phyloP scores from a whole-genome alignment of 2,113 vertebrate species.

The Onychostruthus taczanowskii region DNA sequence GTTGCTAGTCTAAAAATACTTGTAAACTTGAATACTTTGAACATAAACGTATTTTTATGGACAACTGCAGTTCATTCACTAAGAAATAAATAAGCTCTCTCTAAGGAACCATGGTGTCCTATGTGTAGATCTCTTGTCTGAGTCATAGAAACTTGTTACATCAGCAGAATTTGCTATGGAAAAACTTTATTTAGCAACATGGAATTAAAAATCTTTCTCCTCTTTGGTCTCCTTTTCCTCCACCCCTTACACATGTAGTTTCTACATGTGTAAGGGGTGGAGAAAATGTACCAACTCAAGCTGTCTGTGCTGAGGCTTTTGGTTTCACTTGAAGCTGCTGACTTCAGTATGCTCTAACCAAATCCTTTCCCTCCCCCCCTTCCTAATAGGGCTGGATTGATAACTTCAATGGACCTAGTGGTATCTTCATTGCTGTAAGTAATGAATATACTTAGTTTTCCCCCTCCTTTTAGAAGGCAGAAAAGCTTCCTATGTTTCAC shows the following conservation, averaged over 20 bases:
- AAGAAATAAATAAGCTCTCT: not conserved
- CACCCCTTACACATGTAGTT: not conserved
- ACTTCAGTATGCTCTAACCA: not conserved
- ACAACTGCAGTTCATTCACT: not conserved
- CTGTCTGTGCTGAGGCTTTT: no score
- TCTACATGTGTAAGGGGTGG: no score
- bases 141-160: not conserved
- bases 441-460: not conserved
- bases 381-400: slow-evolving; percentile 94
- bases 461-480: not conserved
- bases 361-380: not conserved
- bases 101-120: not conserved
- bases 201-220: not conserved
- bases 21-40: not conserved
- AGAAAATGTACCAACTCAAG: no score
- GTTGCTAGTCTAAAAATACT: not conserved
- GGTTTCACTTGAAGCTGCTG: not conserved
- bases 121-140: not conserved
- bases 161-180: not conserved
- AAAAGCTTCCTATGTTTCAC: slow-evolving; percentile 30
- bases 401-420: slow-evolving; percentile 98
- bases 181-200: not conserved
- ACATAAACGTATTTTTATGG: not conserved
- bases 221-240: not conserved
- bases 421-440: slow-evolving; percentile 97